Conservation (phyloP, 1,140 invertebrate genomes). For the Bombus confusus region DNA sequence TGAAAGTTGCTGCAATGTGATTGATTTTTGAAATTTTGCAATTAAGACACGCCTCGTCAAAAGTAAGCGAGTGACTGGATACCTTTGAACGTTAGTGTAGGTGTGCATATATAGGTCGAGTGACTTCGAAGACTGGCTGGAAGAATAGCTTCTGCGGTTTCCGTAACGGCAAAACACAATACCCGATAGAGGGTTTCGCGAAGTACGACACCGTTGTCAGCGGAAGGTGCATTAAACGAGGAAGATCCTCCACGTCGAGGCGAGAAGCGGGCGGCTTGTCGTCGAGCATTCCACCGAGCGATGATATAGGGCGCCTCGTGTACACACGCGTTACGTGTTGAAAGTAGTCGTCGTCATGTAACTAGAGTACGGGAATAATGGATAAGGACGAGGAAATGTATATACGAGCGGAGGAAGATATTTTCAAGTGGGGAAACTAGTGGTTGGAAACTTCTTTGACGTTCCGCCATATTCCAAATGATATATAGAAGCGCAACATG, state of each 20-base stretch:
- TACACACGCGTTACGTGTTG: constrained; percentile 32
- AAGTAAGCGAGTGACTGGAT: not conserved
- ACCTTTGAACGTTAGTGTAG: too few species aligned
- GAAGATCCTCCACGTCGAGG: constrained; percentile 44
- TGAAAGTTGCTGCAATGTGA: too few species aligned
- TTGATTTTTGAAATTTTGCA: not conserved
- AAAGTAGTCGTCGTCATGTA: constrained; percentile 38
- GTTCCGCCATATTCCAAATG: not conserved
- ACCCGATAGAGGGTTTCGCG: constrained; percentile 43
- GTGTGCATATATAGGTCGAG: constrained; percentile 38
- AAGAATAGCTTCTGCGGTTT: constrained; percentile 23
- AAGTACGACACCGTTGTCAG: constrained; percentile 44
- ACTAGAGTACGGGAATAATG: constrained; percentile 55
- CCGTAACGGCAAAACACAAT: constrained; percentile 41
- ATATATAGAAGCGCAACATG: not conserved
- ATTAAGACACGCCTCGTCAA: not conserved
- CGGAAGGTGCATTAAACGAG: constrained; percentile 44
- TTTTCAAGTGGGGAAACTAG: constrained; percentile 4
- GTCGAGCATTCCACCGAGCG: not conserved
- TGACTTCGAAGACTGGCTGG: not conserved
- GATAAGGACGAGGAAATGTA: constrained; percentile 29
- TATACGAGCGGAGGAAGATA: constrained; percentile 7
- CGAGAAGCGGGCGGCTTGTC: constrained; percentile 1
- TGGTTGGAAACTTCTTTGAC: not conserved
- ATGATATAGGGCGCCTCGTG: constrained; percentile 26